These are phyloP conservation scores for Hypothenemus hampei DNA, from an alignment of 1,140 invertebrate species.

Conservation along the genomic window DNA sequence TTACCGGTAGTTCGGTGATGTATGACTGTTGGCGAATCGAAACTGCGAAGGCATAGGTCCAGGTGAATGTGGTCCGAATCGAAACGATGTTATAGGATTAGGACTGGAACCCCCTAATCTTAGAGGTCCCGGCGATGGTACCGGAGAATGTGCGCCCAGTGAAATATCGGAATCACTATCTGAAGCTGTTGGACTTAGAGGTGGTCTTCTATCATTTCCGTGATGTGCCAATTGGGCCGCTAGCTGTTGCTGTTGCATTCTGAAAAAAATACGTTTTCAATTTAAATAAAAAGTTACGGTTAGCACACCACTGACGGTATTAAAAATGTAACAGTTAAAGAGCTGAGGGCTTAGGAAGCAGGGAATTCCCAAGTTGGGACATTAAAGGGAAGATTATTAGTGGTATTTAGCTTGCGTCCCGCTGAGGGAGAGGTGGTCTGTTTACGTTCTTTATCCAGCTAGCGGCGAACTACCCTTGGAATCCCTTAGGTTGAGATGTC, in stretches of 20 bases:
- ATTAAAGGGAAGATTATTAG: constrained; percentile 23
- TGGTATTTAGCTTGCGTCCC: constrained; percentile 20
- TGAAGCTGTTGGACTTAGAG: constrained; percentile 41
- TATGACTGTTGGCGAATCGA: constrained; percentile 38
- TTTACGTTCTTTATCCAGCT: constrained; percentile 25
- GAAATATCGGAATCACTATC: constrained; percentile 53
- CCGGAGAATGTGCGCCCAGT: constrained; percentile 52
- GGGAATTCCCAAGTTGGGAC: too few relatives aligned
- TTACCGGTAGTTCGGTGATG: constrained; percentile 34
- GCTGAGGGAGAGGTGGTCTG: constrained; percentile 30
- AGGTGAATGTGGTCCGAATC: constrained; percentile 43
- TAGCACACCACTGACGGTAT: too few relatives aligned
- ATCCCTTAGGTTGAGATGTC: constrained; percentile 5
- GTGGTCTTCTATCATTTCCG: constrained; percentile 33
- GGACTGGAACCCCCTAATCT: constrained; percentile 39
- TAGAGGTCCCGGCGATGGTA: constrained; percentile 43
- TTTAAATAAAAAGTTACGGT: too few relatives aligned
- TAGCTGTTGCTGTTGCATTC: constrained; percentile 47
- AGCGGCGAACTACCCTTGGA: constrained; percentile 27
- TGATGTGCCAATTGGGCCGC: constrained; percentile 45
- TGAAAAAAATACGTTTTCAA: too few relatives aligned
- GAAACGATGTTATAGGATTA: constrained; percentile 41
- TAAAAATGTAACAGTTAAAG: too few relatives aligned
- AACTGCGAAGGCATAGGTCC: constrained; percentile 45
- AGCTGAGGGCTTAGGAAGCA: too few relatives aligned